Evolutionary conservation across 2,888 invertebrate genomes (phyloP), one percentile per base, ranked within the genome.

Genomic region (Melangyna quadrimaculata): DNA sequence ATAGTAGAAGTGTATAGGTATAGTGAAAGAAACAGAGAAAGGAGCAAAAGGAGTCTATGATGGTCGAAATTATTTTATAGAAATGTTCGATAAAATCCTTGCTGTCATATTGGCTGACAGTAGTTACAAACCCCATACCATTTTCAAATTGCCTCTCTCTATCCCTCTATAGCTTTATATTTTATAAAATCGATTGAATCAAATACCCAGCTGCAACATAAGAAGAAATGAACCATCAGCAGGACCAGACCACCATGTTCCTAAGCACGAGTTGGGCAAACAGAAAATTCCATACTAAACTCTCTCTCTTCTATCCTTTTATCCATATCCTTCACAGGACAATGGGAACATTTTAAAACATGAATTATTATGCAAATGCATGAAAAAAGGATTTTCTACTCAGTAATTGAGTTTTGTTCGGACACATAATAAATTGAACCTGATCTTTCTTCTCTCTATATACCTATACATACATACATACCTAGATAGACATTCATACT

Each of bases 311-410:
- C 1, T 8, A 43, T 17, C 45, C 10, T 19, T 45, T 1, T 9
- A 55, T 29, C 48, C 51, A 32, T n/a, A n/a, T 37, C 12, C 14
- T 7, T 67, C 45, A 45, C 29, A 4, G 69, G 53, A 67, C 45
- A 40, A 35, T 43, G 45, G 73, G 14, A 48, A 27, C 43, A 70
- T 72, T 70, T 81, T 70, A 63, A 81, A 86, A 78, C 48, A 55
- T 81, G 77, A 86, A 86, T 81, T 86, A 81, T 81, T 86, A 86
- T 86, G 81, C 86, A 86, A 86, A 86, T 86, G 81, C 86, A 81
- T 78, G 86, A 75, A 86, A 78, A 77, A 81, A 69, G 86, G 86
- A 86, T 86, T 81, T 86, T 72, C 77, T 86, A 57, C 65, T 61
- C 51, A 74, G 71, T 84, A 80, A 86, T 86, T 81, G 81, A 81